Base-by-base conservation (phyloP, 2,888 invertebrate species). In the Xylota sylvarum region DNA sequence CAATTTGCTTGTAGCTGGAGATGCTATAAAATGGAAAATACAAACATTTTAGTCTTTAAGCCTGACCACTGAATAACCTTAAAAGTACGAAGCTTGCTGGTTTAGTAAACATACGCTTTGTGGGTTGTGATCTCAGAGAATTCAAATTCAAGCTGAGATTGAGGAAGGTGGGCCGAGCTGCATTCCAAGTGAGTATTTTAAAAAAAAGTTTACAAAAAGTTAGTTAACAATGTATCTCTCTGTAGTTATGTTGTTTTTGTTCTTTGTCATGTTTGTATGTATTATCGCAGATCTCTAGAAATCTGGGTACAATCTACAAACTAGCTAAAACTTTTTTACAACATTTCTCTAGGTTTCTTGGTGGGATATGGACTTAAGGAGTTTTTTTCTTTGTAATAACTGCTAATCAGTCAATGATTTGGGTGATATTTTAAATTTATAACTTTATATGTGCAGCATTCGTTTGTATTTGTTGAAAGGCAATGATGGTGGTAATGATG, bases 81-180 rank as follows among this genome's bases (percentile, higher is more conserved):
- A 52, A 58, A 32, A 65, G 55, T 17, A 48, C 17, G 23, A 30
- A 32, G 32, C 32, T 72, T 67, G 52, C 2, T 30, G 50, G 10
- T 23, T 37, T 60, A 83, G 76, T 73, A 86, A 93, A 97, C 97
- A 94, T 97, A 97, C 97, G 96, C 96, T 97, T 97, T 93, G 95
- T 95, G 92, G 96, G 97, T 94, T 96, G 97, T 92, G 96, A 96
- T 93, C 97, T 96, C 94, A 97, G 95, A 92, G 97, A 95, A 95
- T 97, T 97, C 94, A 97, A 95, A 95, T 97, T 97, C 95, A 97
- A 95, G 95, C 96, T 97, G 94, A 98, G 96, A 96, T 98, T 98
- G 94, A 98, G 96, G 96, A 98, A 98, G 93, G 98, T 98, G 93
- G 98, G 98, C 92, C 98, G 97, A 94, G 98, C 98, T 98, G 98